Evolutionary conservation across 2,113 vertebrate species (phyloP).

Genomic region (Coregonus clupeaformis): DNA sequence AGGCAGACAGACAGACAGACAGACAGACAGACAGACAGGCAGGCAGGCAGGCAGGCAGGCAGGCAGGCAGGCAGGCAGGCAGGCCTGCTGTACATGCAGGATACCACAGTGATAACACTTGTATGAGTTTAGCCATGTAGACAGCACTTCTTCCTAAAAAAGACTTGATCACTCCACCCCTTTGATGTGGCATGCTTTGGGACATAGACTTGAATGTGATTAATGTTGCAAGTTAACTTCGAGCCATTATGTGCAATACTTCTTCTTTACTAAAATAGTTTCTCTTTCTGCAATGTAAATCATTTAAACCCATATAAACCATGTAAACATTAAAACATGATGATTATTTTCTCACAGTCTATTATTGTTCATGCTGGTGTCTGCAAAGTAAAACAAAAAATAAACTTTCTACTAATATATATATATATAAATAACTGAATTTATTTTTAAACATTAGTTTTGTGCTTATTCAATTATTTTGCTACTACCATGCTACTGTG

Average conservation of each 20-base stretch:
- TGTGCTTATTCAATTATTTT: constrained; percentile 99
- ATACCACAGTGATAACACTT: constrained; percentile 84
- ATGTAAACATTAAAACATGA: constrained; percentile 90
- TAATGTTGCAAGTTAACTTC: constrained; percentile 99
- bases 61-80: too few species aligned
- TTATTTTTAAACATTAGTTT: constrained; percentile 99
- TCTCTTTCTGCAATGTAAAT: constrained; percentile 87
- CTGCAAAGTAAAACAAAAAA: constrained; percentile 91
- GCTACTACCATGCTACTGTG: constrained; percentile 99
- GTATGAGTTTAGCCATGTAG: constrained; percentile 83
- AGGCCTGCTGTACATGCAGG: constrained; percentile 87
- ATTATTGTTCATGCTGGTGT: constrained; percentile 95
- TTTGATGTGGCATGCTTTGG: constrained; percentile 95
- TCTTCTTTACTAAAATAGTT: constrained; percentile 93
- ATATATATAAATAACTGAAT: constrained; percentile 78
- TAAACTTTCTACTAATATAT: constrained; percentile 95
- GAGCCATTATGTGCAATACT: constrained; percentile 99
- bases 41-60: too few species aligned
- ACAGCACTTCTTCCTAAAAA: constrained; percentile 89
- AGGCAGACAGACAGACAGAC: too few species aligned
- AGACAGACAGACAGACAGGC: too few species aligned
- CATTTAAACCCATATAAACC: constrained; percentile 89
- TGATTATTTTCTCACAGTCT: constrained; percentile 90
- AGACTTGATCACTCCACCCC: constrained; percentile 92
- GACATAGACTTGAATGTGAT: constrained; percentile 99